Base-by-base conservation (phyloP, 2,113 vertebrate species). In the Epinephelus fuscoguttatus region DNA sequence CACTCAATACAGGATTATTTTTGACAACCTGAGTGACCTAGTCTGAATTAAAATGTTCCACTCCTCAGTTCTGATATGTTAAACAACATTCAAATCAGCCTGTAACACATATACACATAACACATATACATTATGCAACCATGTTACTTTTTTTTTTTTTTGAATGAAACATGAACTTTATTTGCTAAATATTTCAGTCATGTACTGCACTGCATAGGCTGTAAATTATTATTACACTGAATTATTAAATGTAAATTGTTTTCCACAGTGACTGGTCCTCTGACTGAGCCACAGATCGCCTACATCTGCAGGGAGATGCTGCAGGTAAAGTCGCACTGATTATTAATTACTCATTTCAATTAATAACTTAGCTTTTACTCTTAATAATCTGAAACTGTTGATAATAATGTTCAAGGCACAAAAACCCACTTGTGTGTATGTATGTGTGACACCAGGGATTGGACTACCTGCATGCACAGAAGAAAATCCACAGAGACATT, bases 401-500 rank as follows among this genome's bases (percentile, higher is more conserved):
- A 23, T 45, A 17, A 4, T 33, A 0, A 30, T 12, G 21, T 40
- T 62, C 14, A 52, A 6, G 23, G 27, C 27, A 27, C 27, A 27
- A 27, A 27, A 27, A 27, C 27, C 27, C 27, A 27, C 27, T 27
- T 27, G 52, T 68, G 27, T 33, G 59, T 70, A 23, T 80, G 33
- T 84, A 70, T 84, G 52, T 88, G 37, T 89, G 67, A 25, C 47
- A 92, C 77, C 88, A 98, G 97, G 97, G 97, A 40, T 90, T 98
- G 87, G 95, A 97, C 83, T 98, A 98, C 82, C 92, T 98, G 19
- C 97, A 98, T 9, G 95, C 89, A 67, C 96, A 97, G 93, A 97
- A 96, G 90, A 98, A 98, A 90, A 98, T 98, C 80, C 97, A 98
- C 88, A 90, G 97, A 85, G 97, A 98, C 84, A 98, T 98, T 77